phyloP scores from a whole-genome alignment of 1,140 invertebrate genomes.

The Brachionus sp. region DNA sequence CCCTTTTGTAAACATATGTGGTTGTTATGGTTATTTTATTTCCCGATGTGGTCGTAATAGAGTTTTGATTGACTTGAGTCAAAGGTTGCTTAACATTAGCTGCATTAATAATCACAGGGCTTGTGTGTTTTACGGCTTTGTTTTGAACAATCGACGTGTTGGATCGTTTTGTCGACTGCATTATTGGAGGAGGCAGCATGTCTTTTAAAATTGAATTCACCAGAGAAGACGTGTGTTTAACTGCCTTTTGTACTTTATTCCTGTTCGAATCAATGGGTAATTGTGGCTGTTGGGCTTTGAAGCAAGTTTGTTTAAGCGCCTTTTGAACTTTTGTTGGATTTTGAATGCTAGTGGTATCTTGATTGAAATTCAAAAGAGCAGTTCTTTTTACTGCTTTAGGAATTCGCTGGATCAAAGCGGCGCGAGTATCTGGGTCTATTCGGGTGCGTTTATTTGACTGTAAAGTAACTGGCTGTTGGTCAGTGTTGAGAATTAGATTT shows the following conservation, averaged over 20 bases:
- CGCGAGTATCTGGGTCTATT: constrained; percentile 35
- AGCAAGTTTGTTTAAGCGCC: constrained; percentile 7
- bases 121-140: constrained; percentile 40
- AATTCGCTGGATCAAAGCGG: constrained; percentile 31
- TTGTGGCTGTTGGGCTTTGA: neutral
- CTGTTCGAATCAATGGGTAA: neutral
- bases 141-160: neutral
- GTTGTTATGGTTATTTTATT: constrained; percentile 35
- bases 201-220: constrained; percentile 16
- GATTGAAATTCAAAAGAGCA: neutral
- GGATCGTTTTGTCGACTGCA: constrained; percentile 33
- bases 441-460: constrained; percentile 19
- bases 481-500: constrained; percentile 14
- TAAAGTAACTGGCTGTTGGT: neutral
- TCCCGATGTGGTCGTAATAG: neutral
- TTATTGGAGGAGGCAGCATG: constrained; percentile 31
- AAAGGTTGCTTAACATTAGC: neutral
- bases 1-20: constrained; percentile 36
- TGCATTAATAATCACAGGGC: neutral
- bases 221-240: constrained; percentile 21
- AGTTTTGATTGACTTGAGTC: constrained; percentile 14
- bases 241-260: constrained; percentile 41
- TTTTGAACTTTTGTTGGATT: neutral
- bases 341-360: neutral
- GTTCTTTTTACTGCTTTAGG: constrained; percentile 41